A percentile compares a stretch with the other conserved stretches of the same genome.
Evolutionary conservation across 2,888 invertebrate species (phyloP).

Genomic region (Epistrophella euchroma): DNA sequence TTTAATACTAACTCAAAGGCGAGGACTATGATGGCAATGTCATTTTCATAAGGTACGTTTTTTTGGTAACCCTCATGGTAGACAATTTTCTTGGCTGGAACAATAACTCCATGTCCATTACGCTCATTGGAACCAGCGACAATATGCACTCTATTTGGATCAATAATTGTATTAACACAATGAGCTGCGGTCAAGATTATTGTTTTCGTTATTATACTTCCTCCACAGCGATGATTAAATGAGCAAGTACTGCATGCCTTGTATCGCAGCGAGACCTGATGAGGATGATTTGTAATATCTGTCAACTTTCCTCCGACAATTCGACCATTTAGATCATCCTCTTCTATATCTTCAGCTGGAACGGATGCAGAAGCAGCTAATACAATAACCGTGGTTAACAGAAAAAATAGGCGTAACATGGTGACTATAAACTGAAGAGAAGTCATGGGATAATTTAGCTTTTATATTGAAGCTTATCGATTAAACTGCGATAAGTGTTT

Average conservation of each 20-base stretch:
- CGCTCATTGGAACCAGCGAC: slow-evolving; percentile 85
- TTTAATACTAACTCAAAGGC: slow-evolving; percentile 78
- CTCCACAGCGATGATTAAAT: slow-evolving; percentile 80
- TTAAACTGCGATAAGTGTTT: slow-evolving; percentile 5
- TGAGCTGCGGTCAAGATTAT: slow-evolving; percentile 81
- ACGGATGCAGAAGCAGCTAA: slow-evolving; percentile 61
- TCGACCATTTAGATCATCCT: slow-evolving; percentile 74
- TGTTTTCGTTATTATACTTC: slow-evolving; percentile 77
- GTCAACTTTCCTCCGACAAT: slow-evolving; percentile 80
- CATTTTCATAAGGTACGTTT: slow-evolving; percentile 84
- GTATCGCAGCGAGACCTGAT: slow-evolving; percentile 79
- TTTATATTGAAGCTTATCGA: slow-evolving; percentile 49
- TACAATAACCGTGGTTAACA: slow-evolving; percentile 76
- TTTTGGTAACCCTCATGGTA: slow-evolving; percentile 85
- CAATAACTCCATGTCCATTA: slow-evolving; percentile 84
- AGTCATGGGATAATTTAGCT: neutral
- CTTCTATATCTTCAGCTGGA: neutral
- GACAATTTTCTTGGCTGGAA: slow-evolving; percentile 84
- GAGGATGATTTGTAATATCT: slow-evolving; percentile 78
- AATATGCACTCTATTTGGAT: slow-evolving; percentile 79
- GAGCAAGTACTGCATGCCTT: slow-evolving; percentile 75
- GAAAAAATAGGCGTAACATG: slow-evolving; percentile 49
- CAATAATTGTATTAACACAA: slow-evolving; percentile 77
- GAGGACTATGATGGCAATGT: slow-evolving; percentile 84
- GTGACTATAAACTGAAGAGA: slow-evolving; percentile 31